Evolutionary conservation across 1,140 invertebrate genomes (phyloP), one percentile per base, ranked within the genome.

Genomic region (Proctacanthus coquilletti): DNA sequence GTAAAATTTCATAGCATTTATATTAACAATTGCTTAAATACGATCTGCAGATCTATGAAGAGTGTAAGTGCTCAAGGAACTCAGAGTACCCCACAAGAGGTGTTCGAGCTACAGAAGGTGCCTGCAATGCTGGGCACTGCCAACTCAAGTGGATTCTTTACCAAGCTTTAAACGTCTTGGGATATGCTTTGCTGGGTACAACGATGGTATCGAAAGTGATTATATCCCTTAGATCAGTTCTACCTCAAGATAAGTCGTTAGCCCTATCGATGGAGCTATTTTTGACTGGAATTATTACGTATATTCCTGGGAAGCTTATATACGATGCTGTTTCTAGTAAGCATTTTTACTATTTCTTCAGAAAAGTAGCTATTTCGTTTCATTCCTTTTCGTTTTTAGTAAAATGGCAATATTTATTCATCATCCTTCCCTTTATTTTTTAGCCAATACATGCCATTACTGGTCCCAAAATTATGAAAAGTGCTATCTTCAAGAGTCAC

Each of bases 221-320:
- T 21, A 68, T 77, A 8, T 65, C 56, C 2, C 40, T 77, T 9
- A 60, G 72, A 44, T 58, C 63, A 19, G 64, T 71, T 4, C 48
- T 62, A 39, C 45, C 53, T 0, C 66, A 68, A 48, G 73, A 77
- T 39, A 77, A 76, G 48, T 54, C 71, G 0, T 40, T 74, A 17
- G 62, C 69, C 0, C 56, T 77, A 42, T 71, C 65, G n/a, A 66
- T 74, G 15, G 64, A 66, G 42, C 45, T 74, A 20, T 63, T 60
- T 30, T 53, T 66, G 11, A 44, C 66, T 2, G 61, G 63, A 0
- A 41, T 75, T 1, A 62, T 75, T 8, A 62, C 64, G 11, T 67
- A 70, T 44, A 45, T 75, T 4, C 65, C 66, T 1, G 66, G 68
- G 3, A 70, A 69, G 53, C 44, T 72, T 6, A 49, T 64, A 19